Base-by-base conservation (phyloP, 2,797 vertebrate species). In the Saxicola maurus region DNA sequence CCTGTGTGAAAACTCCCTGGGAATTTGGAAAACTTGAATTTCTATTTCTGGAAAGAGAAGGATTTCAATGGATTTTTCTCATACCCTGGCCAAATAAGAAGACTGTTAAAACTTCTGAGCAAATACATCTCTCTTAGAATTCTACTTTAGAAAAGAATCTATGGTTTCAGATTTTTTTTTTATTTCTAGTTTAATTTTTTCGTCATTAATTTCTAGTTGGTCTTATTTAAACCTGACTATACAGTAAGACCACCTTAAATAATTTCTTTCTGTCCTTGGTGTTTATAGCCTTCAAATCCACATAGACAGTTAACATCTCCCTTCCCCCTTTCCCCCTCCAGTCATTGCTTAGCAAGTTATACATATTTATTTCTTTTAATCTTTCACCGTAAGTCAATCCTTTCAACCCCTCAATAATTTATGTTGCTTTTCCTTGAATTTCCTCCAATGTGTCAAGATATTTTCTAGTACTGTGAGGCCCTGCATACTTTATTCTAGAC, bases 291-390 rank as follows among this genome's bases (percentile, higher is more conserved):
- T 92, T 94, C 74, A 92, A 91, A 79, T 75, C n/a, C 87, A 74
- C 17, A 1, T 72, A 93, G 90, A 75, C 56, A 89, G 80, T 85
- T 89, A 94, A 85, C 56, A 51, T 76, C 64, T 88, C 69, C 49
- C 52, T 60, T 91, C 79, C 31, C 37, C 59, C 66, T 67, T 37
- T 71, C 38, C 27, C 67, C 62, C 40, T 85, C 53, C 28, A 88
- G 85, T 85, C 75, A 85, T 77, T 94, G 72, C 93, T 94, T 89
- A 84, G 80, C 67, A 93, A 89, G 62, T 87, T 93, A 94, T 94
- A 93, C 90, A 94, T 95, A 94, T 94, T 95, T 96, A 95, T 95
- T 95, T 95, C 91, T 94, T 95, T 95, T 95, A 94, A 94, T 96
- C 91, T 94, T 96, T 91, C 91, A 92, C 86, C 0, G 0, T 82